Conservation (phyloP, 2,888 invertebrate species). For the Volucella inflata region DNA sequence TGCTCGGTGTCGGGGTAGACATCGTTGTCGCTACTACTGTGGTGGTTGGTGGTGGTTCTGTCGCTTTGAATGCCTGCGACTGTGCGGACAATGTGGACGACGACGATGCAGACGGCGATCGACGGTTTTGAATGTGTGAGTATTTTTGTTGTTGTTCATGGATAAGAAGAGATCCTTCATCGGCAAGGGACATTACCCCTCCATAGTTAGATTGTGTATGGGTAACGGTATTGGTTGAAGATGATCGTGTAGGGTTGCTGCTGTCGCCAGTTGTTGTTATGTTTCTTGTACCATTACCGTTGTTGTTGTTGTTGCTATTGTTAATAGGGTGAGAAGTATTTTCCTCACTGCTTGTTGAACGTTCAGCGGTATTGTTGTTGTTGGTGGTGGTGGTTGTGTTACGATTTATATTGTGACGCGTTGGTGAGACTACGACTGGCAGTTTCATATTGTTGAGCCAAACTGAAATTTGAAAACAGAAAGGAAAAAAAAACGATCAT, state of each 20-base stretch:
- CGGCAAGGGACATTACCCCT: constrained; percentile 54
- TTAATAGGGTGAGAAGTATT: constrained; percentile 2
- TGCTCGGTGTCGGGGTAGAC: constrained; percentile 79
- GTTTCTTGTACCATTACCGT: background rate
- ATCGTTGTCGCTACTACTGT: constrained; percentile 76
- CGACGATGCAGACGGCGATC: constrained; percentile 79
- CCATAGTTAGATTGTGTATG: constrained; percentile 32
- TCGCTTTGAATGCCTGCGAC: constrained; percentile 51
- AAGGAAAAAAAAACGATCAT: constrained; percentile 46
- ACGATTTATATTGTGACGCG: constrained; percentile 53
- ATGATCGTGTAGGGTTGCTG: constrained; percentile 36
- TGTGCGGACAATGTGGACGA: constrained; percentile 78
- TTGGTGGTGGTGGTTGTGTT: constrained; percentile 19
- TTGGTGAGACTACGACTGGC: constrained; percentile 61
- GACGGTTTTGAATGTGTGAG: constrained; percentile 72
- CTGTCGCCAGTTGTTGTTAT: constrained; percentile 2
- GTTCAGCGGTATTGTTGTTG: constrained; percentile 18
- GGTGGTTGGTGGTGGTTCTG: constrained; percentile 66
- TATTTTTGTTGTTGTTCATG: constrained; percentile 58
- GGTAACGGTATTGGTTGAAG: constrained; percentile 50
- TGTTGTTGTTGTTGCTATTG: constrained; percentile 19
- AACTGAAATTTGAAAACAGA: constrained; percentile 59
- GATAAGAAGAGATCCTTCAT: constrained; percentile 59
- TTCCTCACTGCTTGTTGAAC: constrained; percentile 17
- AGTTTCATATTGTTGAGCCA: constrained; percentile 63